Evolutionary conservation across 1,140 invertebrate genomes (phyloP).

Genomic region (Atopsyche davidsoni): DNA sequence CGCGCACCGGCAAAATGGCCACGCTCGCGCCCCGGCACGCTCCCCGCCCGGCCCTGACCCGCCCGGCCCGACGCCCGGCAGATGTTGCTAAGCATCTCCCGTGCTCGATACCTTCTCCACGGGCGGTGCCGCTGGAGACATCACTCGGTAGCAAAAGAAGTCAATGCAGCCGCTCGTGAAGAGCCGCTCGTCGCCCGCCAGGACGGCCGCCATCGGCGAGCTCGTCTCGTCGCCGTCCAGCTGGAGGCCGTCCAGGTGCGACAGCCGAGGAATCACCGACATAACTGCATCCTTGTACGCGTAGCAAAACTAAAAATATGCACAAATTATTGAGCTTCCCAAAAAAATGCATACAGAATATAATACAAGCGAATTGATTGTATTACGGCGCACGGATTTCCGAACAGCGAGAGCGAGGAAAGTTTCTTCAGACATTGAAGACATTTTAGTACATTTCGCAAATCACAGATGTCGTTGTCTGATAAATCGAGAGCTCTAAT

Average conservation of each 20-base stretch:
- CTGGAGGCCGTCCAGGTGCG: slow-evolving; percentile 25
- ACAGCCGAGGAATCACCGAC: slow-evolving; percentile 3
- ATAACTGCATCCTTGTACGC: slow-evolving; percentile 12
- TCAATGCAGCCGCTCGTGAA: slow-evolving; percentile 38
- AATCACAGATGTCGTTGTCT: slow-evolving; percentile 49
- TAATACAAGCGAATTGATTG: slow-evolving; percentile 27
- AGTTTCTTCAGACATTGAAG: slow-evolving; percentile 37
- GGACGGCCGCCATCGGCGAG: slow-evolving; percentile 31
- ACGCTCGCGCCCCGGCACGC: no score
- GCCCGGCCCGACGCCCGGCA: no score
- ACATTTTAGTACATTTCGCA: slow-evolving; percentile 37
- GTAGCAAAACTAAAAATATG: slow-evolving; percentile 6
- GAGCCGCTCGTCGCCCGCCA: slow-evolving; percentile 37
- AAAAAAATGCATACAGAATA: slow-evolving; percentile 22
- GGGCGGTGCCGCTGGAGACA: slow-evolving; percentile 39
- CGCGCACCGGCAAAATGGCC: no score
- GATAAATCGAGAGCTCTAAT: slow-evolving; percentile 41
- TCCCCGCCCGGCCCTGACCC: no score
- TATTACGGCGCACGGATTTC: slow-evolving; percentile 49
- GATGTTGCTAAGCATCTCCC: no score
- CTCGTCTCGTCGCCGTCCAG: slow-evolving; percentile 37
- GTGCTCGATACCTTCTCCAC: no score
- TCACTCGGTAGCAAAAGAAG: slow-evolving; percentile 40
- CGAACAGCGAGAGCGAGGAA: slow-evolving; percentile 40
- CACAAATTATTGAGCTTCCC: slow-evolving; percentile 28